phyloP scores from a whole-genome alignment of 2,113 vertebrate genomes.

The Catharus bicknelli region DNA sequence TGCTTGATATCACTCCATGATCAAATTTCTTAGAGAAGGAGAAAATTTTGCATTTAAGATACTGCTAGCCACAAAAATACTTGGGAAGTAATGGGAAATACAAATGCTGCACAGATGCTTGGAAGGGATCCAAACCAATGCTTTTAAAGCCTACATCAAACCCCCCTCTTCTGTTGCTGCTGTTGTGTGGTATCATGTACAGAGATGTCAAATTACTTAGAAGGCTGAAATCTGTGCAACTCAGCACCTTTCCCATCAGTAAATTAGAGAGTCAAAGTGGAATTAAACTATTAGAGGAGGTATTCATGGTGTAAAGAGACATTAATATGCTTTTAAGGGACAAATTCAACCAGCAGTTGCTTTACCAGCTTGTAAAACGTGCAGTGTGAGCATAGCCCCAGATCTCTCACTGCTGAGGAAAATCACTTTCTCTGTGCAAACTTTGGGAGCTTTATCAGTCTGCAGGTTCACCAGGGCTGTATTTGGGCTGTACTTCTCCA shows the following conservation, averaged over 20 bases:
- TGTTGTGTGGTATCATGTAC: slow-evolving; percentile 9
- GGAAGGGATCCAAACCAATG: slow-evolving; percentile 20
- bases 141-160: slow-evolving; percentile 52
- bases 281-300: slow-evolving; percentile 24
- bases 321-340: slow-evolving; percentile 23
- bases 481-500: not conserved
- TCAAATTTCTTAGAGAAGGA: slow-evolving; percentile 20
- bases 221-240: slow-evolving; percentile 35
- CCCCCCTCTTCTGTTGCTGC: slow-evolving; percentile 32
- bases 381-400: not conserved
- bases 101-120: slow-evolving; percentile 16
- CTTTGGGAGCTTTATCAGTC: not conserved
- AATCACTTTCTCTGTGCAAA: not conserved
- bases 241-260: slow-evolving; percentile 21
- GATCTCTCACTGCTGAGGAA: not conserved
- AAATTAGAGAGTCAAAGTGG: slow-evolving; percentile 45
- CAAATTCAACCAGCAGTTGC: not conserved
- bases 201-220: slow-evolving; percentile 45
- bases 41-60: slow-evolving; percentile 39
- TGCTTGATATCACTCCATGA: slow-evolving; percentile 24
- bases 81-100: not conserved
- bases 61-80: slow-evolving; percentile 1
- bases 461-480: not conserved
- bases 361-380: not conserved
- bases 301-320: not conserved